Evolutionary conservation across 2,888 invertebrate genomes (phyloP), one percentile per base, ranked within the genome.

Genomic region (Anthophora plumipes): DNA sequence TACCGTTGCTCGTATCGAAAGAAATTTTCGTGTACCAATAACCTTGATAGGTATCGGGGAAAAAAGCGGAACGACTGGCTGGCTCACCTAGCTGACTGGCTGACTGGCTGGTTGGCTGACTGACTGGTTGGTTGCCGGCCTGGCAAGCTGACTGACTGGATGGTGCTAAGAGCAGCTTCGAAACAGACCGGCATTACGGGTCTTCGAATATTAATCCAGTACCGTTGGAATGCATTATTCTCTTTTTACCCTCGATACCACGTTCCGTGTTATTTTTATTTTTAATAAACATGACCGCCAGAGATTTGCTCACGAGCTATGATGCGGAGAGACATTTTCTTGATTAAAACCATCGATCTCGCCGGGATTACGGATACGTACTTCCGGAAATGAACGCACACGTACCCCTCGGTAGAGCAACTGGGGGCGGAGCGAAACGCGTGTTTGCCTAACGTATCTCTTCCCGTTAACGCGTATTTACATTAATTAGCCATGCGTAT

Each of bases 261-360:
- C 43, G 76, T 77, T 82, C 68, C 68, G 79, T 79, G 80, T 70
- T 55, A 70, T 80, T 85, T 85, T 77, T 83, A 84, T 81, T 88
- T 84, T 82, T 88, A 83, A 86, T 88, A 88, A 85, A 88, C 81
- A 83, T 85, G 84, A 80, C 84, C 83, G 83, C 86, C 77, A 75
- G 85, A 88, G 86, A 83, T 86, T 85, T 84, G 82, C 76, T 80
- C 83, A 69, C 71, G 84, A 77, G 85, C 88, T 83, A 83, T 85
- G 86, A 88, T 83, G 85, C 85, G 83, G 85, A 85, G 87, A 89
- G 89, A 90, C 90, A 91, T 90, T 90, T 90, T 88, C 89, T 82
- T 91, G 90, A 91, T 91, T 91, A 90, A 91, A 91, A 91, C 85
- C 90, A 90, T 91, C 90, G 90, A 90, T 91, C 89, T 87, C 88